Evolutionary conservation across 1,140 invertebrate genomes (phyloP).

Genomic region (Geopemphigus sp.): DNA sequence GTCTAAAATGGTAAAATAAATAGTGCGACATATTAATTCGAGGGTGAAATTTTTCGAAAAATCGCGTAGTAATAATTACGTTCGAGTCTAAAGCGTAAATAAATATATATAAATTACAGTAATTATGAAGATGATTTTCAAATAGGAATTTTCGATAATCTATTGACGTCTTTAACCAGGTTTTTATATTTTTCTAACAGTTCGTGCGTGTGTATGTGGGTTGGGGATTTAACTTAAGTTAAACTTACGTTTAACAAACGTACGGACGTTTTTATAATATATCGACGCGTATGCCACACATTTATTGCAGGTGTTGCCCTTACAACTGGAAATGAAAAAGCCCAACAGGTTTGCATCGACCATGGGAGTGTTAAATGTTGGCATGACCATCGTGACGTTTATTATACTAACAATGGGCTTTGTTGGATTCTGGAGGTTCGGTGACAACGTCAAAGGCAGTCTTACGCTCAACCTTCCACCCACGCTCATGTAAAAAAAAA

Average conservation of each 20-base stretch:
- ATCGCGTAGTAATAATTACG: no score
- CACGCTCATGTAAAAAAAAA: conserved; percentile 33
- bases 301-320: conserved; percentile 64
- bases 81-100: no score
- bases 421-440: conserved; percentile 80
- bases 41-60: no score
- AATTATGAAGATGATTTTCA: no score
- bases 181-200: neutral
- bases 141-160: no score
- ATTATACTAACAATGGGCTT: conserved; percentile 85
- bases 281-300: no score
- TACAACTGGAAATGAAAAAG: conserved; percentile 81
- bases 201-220: no score
- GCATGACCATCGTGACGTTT: conserved; percentile 79
- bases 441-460: conserved; percentile 64
- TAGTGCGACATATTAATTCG: neutral
- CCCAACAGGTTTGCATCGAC: conserved; percentile 75
- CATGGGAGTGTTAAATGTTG: conserved; percentile 81
- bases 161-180: no score
- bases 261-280: no score
- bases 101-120: no score
- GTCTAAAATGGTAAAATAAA: neutral
- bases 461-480: conserved; percentile 72
- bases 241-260: no score
- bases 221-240: no score